Evolutionary conservation across 35 echinoderm and acorn worm species (phyloP).

Genomic region (Holothuria glaberrima): DNA sequence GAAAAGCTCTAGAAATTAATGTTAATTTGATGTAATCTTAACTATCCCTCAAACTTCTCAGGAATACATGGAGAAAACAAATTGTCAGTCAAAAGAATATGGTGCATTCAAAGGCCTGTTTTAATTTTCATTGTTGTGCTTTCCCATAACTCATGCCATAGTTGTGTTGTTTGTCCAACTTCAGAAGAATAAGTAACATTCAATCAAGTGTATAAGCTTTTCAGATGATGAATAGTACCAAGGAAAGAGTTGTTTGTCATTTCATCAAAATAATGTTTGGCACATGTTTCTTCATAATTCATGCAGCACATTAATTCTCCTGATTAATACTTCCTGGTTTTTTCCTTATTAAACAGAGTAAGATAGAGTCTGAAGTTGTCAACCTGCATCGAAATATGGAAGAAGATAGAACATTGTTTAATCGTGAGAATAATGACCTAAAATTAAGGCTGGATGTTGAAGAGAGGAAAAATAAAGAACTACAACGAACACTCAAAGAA

Average conservation of each 20-base stretch:
- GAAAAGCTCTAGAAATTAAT: too few species aligned
- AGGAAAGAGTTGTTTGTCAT: neutral
- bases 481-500: slow-evolving; percentile 50
- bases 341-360: neutral
- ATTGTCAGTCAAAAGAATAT: too few species aligned
- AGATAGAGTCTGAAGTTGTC: slow-evolving; percentile 70
- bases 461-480: slow-evolving; percentile 68
- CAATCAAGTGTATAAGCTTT: too few species aligned
- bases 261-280: neutral
- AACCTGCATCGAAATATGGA: slow-evolving; percentile 64
- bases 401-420: slow-evolving; percentile 47
- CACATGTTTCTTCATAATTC: neutral
- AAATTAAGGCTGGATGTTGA: slow-evolving; percentile 71
- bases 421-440: slow-evolving; percentile 68
- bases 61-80: too few species aligned
- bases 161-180: too few species aligned
- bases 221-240: too few species aligned
- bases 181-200: too few species aligned
- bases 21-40: too few species aligned
- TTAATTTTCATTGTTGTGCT: too few species aligned
- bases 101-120: too few species aligned
- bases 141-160: too few species aligned
- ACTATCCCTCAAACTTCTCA: too few species aligned
- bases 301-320: neutral
- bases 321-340: neutral